phyloP scores from a whole-genome alignment of 2,113 vertebrate genomes.

The Mobula hypostoma region DNA sequence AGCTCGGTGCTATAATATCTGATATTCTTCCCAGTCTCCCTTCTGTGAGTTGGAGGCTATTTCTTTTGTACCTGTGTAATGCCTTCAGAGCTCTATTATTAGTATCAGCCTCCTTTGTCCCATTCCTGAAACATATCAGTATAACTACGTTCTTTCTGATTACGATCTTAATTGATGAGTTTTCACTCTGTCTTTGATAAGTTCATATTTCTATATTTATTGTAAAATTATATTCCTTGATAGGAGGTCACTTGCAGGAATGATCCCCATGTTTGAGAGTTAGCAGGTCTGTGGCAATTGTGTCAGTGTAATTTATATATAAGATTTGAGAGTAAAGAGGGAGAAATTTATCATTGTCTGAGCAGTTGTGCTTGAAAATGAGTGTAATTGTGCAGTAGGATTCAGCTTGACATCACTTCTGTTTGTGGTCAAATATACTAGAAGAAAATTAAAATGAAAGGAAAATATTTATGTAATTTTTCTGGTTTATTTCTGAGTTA shows the following conservation, averaged over 20 bases:
- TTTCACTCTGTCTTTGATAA: not conserved
- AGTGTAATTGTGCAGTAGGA: not conserved
- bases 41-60: not conserved
- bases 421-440: not conserved
- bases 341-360: not conserved
- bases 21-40: not conserved
- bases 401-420: not conserved
- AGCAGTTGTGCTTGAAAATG: not conserved
- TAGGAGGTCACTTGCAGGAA: not conserved
- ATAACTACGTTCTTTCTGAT: not conserved
- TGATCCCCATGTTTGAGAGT: not conserved
- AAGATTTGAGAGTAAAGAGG: not conserved
- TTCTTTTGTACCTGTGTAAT: not conserved
- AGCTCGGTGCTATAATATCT: not conserved
- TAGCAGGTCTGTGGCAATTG: not conserved
- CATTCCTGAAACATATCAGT: not conserved
- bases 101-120: not conserved
- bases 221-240: not conserved
- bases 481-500: not conserved
- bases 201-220: not conserved
- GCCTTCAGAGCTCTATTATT: not conserved
- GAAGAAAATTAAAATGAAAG: not conserved
- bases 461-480: not conserved
- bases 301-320: too few species aligned
- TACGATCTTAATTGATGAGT: not conserved